These are phyloP conservation scores for Chloropsis cyanopogon DNA, from an alignment of 2,113 vertebrate species.

Conservation along the genomic window DNA sequence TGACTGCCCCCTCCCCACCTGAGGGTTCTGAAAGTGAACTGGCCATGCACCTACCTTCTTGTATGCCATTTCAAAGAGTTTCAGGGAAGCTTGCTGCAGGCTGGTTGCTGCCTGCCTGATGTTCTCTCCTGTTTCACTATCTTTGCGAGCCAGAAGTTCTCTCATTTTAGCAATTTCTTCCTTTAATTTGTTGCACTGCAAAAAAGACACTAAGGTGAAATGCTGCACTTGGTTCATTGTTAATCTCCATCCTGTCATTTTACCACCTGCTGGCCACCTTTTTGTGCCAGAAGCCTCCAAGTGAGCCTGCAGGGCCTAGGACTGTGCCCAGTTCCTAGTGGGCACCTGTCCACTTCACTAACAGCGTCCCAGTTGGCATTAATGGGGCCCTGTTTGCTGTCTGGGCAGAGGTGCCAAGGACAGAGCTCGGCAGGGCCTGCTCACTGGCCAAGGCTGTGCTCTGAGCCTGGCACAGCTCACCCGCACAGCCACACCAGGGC, in stretches of 20 bases:
- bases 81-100: constrained; percentile 94
- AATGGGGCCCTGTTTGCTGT: background rate
- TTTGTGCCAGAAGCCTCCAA: background rate
- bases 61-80: constrained; percentile 99
- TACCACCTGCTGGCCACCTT: background rate
- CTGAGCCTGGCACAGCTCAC: background rate
- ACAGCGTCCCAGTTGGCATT: background rate
- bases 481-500: background rate
- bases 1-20: no score
- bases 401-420: background rate
- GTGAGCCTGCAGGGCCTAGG: background rate
- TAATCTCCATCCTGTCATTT: background rate
- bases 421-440: background rate
- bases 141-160: constrained; percentile 90
- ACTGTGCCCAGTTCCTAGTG: background rate
- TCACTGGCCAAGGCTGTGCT: background rate
- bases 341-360: background rate
- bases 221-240: background rate
- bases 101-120: constrained; percentile 90
- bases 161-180: constrained; percentile 93
- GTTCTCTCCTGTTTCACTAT: constrained; percentile 92
- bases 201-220: background rate
- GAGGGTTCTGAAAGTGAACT: background rate
- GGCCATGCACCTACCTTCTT: constrained; percentile 84
- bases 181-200: constrained; percentile 91